Percentiles rank a stretch among this genome's conserved stretches.
Evolutionary conservation across 2,797 vertebrate species (phyloP).

Genomic region (Philypnodon macrostomus): DNA sequence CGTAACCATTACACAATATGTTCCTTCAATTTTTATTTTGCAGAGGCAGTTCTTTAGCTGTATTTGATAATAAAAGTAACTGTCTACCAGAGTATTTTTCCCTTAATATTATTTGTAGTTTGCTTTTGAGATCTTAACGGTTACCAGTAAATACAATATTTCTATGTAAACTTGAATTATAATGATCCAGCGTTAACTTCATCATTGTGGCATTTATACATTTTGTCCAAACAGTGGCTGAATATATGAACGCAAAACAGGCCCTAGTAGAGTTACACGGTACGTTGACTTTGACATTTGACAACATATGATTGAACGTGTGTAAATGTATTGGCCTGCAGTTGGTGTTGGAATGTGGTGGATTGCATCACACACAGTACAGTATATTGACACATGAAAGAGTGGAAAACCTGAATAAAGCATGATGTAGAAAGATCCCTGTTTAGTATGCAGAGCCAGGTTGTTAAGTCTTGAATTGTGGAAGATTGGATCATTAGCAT

Average conservation of each 20-base stretch:
- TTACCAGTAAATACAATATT: too few relatives aligned
- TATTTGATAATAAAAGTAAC: background rate
- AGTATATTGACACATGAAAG: constrained; percentile 33
- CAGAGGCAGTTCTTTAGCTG: background rate
- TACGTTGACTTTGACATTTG: too few relatives aligned
- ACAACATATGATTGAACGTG: background rate
- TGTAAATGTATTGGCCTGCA: background rate
- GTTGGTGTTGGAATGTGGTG: constrained; percentile 15
- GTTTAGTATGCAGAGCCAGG: constrained; percentile 48
- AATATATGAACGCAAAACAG: too few relatives aligned
- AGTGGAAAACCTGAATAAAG: constrained; percentile 26
- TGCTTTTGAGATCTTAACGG: too few relatives aligned
- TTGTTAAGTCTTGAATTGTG: constrained; percentile 49
- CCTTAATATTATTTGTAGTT: too few relatives aligned
- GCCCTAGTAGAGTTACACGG: too few relatives aligned
- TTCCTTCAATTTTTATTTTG: constrained; percentile 4
- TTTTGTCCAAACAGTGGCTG: too few relatives aligned
- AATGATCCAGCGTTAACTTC: too few relatives aligned
- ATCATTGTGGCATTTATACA: too few relatives aligned
- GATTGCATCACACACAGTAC: constrained; percentile 31
- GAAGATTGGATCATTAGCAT: constrained; percentile 50
- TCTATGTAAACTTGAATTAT: too few relatives aligned
- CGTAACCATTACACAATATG: background rate
- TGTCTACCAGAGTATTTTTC: too few relatives aligned
- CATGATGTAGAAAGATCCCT: constrained; percentile 16